Evolutionary conservation across 53 echinoderm and acorn worm genomes (phyloP).

Genomic region (Antedon mediterranea): DNA sequence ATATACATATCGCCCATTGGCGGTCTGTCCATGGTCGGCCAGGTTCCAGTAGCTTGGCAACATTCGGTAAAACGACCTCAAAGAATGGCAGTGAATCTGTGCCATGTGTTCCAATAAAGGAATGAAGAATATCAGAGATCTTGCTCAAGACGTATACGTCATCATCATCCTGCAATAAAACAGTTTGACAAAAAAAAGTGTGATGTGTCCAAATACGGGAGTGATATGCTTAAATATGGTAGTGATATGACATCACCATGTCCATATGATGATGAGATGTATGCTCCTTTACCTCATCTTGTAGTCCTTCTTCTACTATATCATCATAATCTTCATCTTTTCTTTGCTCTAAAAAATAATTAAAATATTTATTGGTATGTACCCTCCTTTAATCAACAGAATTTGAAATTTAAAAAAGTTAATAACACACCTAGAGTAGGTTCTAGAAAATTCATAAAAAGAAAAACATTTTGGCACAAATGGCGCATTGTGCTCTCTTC

Average conservation of each 20-base stretch:
- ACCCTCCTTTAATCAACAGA: too few relatives aligned
- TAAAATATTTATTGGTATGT: too few relatives aligned
- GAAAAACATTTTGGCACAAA: too few relatives aligned
- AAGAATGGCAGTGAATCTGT: constrained; percentile 57
- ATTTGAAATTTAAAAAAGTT: too few relatives aligned
- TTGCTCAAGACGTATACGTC: constrained; percentile 86
- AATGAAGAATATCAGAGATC: constrained; percentile 70
- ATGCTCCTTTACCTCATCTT: constrained; percentile 63
- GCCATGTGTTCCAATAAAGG: constrained; percentile 62
- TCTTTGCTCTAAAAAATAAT: constrained; percentile 65
- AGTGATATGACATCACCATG: too few relatives aligned
- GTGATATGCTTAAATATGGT: too few relatives aligned
- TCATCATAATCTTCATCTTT: constrained; percentile 98
- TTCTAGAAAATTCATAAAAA: not conserved
- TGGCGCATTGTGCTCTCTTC: not conserved
- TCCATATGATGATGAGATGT: too few relatives aligned
- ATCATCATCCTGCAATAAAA: constrained; percentile 57
- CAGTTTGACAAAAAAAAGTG: too few relatives aligned
- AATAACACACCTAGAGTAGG: not conserved
- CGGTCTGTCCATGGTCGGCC: constrained; percentile 67
- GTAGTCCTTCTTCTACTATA: constrained; percentile 84
- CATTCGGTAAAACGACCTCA: constrained; percentile 49
- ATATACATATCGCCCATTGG: constrained; percentile 84
- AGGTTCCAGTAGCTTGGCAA: constrained; percentile 77
- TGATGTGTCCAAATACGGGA: too few relatives aligned